Base-by-base conservation (phyloP, 2,888 invertebrate species). In the Cinara cedri region DNA sequence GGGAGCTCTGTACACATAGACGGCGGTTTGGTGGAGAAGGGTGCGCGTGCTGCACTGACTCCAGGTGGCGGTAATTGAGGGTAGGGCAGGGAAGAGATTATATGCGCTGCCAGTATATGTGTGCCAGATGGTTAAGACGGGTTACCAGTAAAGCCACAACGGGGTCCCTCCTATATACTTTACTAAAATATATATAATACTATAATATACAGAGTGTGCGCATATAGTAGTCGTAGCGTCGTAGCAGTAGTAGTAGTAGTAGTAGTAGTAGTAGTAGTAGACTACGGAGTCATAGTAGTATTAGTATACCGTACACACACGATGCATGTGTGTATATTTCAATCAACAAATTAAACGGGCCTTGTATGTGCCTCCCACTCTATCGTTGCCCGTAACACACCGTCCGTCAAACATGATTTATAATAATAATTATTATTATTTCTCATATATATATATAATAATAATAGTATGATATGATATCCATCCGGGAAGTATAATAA, bases 91-190 rank as follows among this genome's bases (percentile, higher is more conserved):
- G 76, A 46, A 46, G 60, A 70, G 70, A 78, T 78, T 78, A 70
- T 68, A 14, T 49, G 49, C n/a, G 65, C 10, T 0, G 44, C 21
- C 65, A 4, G 46, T 55, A 42, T 57, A 55, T 68, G 34, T 44
- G 68, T 70, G 78, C 78, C 78, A 78, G 78, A 78, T 78, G 78
- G 78, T 78, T 60, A 70, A 78, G 78, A 78, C 76, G 68, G 78
- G 78, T 60, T 65, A 78, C 78, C 78, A 60, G 78, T 57, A 78
- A 78, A 78, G 78, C 78, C 78, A 78, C 78, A 78, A 78, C 78
- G 78, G 78, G 78, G 60, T 70, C 60, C 60, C 70, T 57, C 26
- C 16, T 42, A 42, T 57, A 71, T 24, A 54, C 24, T 49, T 49
- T 24, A n/a, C n/a, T n/a, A 13, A 21, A 13, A 44, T 65, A 21